phyloP scores from a whole-genome alignment of 2,888 invertebrate species.

The Rosalia funebris region DNA sequence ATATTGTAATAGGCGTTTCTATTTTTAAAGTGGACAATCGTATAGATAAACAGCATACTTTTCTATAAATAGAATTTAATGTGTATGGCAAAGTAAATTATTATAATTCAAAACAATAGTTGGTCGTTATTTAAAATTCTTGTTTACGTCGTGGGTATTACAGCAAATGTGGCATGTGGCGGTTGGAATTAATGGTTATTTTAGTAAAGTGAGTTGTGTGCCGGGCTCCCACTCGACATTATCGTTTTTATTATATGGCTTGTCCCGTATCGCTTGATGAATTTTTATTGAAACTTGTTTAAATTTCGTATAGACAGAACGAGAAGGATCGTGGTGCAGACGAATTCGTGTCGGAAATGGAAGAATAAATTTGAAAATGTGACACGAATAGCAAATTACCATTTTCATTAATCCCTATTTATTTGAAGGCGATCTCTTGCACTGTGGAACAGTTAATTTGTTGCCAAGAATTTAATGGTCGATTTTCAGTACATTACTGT shows the following conservation, averaged over 20 bases:
- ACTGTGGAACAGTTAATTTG: no score
- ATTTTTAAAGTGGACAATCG: slow-evolving; percentile 40
- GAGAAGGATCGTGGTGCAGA: no score
- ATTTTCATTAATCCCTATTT: no score
- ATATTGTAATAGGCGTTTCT: no score
- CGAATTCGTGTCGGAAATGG: no score
- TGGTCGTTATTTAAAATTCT: slow-evolving; percentile 1
- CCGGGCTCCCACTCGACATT: neutral
- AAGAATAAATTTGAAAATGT: no score
- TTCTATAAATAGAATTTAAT: slow-evolving; percentile 39
- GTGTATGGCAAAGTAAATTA: slow-evolving; percentile 15
- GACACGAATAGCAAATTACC: no score
- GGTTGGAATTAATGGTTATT: neutral
- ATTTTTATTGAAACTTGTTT: neutral
- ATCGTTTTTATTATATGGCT: neutral
- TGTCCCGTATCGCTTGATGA: neutral
- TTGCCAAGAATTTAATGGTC: no score
- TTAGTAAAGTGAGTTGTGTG: neutral
- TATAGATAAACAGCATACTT: slow-evolving; percentile 36
- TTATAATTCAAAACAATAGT: slow-evolving; percentile 8
- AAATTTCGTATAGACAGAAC: neutral
- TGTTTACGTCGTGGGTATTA: neutral
- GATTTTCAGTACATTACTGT: no score
- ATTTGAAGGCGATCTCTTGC: no score
- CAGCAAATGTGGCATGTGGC: neutral